These are phyloP conservation scores for Oreocharis arfaki DNA, from an alignment of 2,113 vertebrate genomes.

Conservation along the genomic window DNA sequence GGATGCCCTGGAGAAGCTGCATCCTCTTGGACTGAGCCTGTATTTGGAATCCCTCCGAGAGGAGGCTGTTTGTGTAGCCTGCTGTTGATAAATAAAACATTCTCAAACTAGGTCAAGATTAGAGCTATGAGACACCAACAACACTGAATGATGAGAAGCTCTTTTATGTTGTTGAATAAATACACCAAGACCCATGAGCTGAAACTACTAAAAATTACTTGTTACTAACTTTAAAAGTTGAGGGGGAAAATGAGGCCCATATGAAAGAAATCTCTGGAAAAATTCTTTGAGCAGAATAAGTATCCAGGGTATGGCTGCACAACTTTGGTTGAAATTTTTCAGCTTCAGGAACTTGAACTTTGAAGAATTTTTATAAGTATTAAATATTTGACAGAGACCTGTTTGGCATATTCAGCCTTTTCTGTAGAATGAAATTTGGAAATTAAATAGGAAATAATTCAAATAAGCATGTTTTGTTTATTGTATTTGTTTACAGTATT, in stretches of 20 bases:
- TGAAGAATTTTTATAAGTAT: not conserved
- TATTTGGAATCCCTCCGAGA: not conserved
- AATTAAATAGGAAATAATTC: not conserved
- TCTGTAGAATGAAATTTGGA: not conserved
- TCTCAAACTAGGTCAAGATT: slow-evolving; percentile 42
- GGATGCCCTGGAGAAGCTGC: not conserved
- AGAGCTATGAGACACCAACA: slow-evolving; percentile 32
- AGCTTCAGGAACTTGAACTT: not conserved
- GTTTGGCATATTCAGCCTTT: not conserved
- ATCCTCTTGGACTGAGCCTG: not conserved
- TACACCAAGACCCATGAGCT: not conserved
- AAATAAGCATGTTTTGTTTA: not conserved
- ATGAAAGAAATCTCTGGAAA: not conserved
- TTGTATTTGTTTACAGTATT: not conserved
- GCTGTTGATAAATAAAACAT: slow-evolving; percentile 5
- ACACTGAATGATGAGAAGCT: slow-evolving; percentile 1
- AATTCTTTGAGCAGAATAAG: not conserved
- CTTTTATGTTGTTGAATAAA: slow-evolving; percentile 30
- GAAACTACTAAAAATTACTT: slow-evolving; percentile 16
- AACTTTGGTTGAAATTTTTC: not conserved
- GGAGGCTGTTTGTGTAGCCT: not conserved
- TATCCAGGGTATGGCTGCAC: not conserved
- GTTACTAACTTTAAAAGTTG: not conserved
- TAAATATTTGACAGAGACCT: not conserved
- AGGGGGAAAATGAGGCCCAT: not conserved